A percentile compares a stretch with the other conserved stretches of the same genome.
Conservation (phyloP, 2,113 vertebrate species). For the Lycocorax pyrrhopterus region DNA sequence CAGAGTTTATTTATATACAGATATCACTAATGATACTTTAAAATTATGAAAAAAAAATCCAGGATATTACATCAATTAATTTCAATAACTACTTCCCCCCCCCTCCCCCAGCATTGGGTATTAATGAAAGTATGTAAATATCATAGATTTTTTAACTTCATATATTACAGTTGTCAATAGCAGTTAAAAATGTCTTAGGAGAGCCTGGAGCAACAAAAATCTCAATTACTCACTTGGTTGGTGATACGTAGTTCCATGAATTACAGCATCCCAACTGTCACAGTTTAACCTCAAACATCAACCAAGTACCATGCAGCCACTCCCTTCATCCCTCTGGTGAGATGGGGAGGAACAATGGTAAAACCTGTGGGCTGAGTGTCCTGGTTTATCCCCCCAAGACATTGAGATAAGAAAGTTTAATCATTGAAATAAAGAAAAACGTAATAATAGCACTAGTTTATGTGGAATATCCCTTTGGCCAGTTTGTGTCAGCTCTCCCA, state of each 20-base stretch:
- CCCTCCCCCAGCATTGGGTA: background rate
- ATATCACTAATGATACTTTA: background rate
- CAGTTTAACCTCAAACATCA: background rate
- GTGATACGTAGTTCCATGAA: background rate
- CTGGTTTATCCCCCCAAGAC: too few relatives aligned
- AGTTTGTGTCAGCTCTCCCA: background rate
- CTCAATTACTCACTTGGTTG: background rate
- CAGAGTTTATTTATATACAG: background rate
- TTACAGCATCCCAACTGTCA: background rate
- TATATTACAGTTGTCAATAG: background rate
- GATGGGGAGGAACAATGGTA: background rate
- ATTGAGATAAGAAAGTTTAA: background rate
- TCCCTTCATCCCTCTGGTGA: background rate
- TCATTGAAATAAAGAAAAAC: background rate
- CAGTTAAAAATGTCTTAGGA: background rate
- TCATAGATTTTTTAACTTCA: background rate
- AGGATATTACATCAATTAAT: background rate
- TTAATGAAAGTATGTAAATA: background rate
- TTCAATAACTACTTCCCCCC: background rate
- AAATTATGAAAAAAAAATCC: background rate
- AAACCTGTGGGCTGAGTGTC: background rate
- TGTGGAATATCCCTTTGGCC: background rate
- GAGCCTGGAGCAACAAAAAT: background rate
- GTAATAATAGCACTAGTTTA: background rate
- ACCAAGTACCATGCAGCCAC: fast-evolving